A percentile compares a stretch with the other conserved stretches of the same genome.
Evolutionary conservation across 2,113 vertebrate genomes (phyloP).

Genomic region (Eclectus roratus): DNA sequence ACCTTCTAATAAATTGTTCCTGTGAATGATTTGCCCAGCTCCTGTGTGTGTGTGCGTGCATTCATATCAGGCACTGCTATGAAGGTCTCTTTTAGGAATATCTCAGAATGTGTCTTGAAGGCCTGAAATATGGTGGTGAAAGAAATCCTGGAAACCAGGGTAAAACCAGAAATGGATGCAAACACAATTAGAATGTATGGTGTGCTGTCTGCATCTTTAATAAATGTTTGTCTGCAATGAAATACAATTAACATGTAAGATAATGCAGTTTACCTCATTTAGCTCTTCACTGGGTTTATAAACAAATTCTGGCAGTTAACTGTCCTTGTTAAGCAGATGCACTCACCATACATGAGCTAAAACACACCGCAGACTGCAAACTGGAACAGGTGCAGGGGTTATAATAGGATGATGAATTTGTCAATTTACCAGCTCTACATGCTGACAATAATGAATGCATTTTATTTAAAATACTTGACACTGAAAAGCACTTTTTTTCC

Average conservation of each 20-base stretch:
- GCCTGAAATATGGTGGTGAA: neutral
- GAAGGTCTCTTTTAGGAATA: neutral
- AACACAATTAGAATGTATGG: constrained; percentile 75
- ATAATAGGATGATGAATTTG: constrained; percentile 55
- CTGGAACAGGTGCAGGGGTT: constrained; percentile 73
- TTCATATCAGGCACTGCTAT: rapidly evolving
- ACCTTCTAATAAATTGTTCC: neutral
- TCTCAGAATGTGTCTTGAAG: neutral
- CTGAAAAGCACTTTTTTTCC: neutral
- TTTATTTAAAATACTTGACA: constrained; percentile 18
- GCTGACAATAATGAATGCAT: constrained; percentile 19
- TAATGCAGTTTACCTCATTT: constrained; percentile 79
- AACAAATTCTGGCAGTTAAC: constrained; percentile 77
- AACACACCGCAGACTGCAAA: constrained; percentile 36
- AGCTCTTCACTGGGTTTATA: constrained; percentile 74
- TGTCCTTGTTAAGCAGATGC: constrained; percentile 73
- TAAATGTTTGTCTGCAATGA: constrained; percentile 73
- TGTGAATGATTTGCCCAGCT: neutral
- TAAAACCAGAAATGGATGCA: constrained; percentile 66
- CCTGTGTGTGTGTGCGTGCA: neutral
- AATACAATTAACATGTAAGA: constrained; percentile 76
- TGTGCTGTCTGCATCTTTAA: constrained; percentile 70
- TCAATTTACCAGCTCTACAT: constrained; percentile 46
- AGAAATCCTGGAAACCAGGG: constrained; percentile 51
- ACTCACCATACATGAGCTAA: constrained; percentile 57